phyloP scores from a whole-genome alignment of 2,797 vertebrate genomes.

The Squalus acanthias region DNA sequence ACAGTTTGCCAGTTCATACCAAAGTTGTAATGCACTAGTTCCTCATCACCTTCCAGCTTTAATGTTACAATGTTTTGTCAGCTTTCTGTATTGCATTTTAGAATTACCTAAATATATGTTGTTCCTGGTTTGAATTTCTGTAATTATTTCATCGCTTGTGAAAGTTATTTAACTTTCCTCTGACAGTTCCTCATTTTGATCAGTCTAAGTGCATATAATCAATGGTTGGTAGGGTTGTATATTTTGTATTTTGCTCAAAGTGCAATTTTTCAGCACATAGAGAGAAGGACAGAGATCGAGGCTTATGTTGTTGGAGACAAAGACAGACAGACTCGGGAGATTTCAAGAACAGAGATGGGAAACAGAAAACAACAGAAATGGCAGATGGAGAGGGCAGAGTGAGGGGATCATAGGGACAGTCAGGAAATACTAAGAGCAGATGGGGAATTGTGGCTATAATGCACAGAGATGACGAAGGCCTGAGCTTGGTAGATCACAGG shows the following conservation, averaged over 20 bases:
- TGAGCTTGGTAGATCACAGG: not conserved
- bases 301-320: not conserved
- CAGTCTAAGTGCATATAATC: not conserved
- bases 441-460: not conserved
- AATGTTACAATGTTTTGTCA: not conserved
- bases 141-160: not conserved
- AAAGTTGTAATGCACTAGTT: not conserved
- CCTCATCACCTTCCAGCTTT: not conserved
- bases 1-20: not conserved
- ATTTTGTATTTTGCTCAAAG: not conserved
- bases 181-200: not conserved
- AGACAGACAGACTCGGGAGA: not conserved
- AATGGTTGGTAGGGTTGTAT: not conserved
- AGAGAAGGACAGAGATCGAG: not conserved
- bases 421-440: not conserved
- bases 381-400: slow-evolving; percentile 11
- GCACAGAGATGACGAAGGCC: not conserved
- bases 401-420: not conserved
- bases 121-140: not conserved
- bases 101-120: not conserved
- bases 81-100: not conserved
- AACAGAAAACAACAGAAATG: slow-evolving; percentile 1
- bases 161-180: not conserved
- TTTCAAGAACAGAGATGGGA: not conserved
- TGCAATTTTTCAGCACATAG: not conserved